Conservation (phyloP, 2,113 vertebrate species). For the Andinoacara biseriatus region DNA sequence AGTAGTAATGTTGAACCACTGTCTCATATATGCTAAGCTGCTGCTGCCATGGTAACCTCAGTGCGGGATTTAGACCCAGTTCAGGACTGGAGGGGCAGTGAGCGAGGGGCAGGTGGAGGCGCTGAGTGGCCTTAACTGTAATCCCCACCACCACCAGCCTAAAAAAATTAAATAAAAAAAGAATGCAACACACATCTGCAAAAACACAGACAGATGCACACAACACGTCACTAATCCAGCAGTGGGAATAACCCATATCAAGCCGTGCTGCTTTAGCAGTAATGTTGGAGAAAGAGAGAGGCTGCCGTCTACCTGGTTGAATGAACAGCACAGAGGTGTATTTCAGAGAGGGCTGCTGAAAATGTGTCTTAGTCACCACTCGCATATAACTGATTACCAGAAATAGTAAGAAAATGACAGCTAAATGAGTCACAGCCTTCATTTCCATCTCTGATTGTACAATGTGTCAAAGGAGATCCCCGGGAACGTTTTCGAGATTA, state of each 20-base stretch:
- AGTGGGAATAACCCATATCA: background rate
- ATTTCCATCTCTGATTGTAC: conserved; percentile 53
- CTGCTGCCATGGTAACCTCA: conserved; percentile 82
- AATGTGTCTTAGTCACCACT: background rate
- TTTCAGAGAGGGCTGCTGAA: background rate
- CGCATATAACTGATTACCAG: conserved; percentile 38
- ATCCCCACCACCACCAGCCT: conserved; percentile 31
- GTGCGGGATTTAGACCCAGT: conserved; percentile 74
- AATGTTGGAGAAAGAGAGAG: background rate
- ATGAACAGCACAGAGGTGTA: background rate
- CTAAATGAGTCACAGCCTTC: conserved; percentile 40
- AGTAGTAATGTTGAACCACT: conserved; percentile 68
- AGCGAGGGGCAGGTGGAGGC: conserved; percentile 37
- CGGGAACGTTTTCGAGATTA: conserved; percentile 30
- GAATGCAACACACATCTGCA: conserved; percentile 3
- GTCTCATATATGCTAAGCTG: conserved; percentile 83
- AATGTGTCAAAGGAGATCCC: conserved; percentile 60
- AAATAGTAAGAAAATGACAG: conserved; percentile 40
- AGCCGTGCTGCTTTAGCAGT: conserved; percentile 3
- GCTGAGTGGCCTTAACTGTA: conserved; percentile 57
- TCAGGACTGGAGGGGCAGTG: conserved; percentile 48
- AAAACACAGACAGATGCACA: conserved; percentile 15
- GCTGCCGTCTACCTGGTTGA: conserved; percentile 12
- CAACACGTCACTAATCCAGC: conserved; percentile 4
- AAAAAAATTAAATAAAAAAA: conserved; percentile 17